These are phyloP conservation scores for Pristionchus exspectatus DNA, from an alignment of 2,888 invertebrate genomes.

Conservation along the genomic window DNA sequence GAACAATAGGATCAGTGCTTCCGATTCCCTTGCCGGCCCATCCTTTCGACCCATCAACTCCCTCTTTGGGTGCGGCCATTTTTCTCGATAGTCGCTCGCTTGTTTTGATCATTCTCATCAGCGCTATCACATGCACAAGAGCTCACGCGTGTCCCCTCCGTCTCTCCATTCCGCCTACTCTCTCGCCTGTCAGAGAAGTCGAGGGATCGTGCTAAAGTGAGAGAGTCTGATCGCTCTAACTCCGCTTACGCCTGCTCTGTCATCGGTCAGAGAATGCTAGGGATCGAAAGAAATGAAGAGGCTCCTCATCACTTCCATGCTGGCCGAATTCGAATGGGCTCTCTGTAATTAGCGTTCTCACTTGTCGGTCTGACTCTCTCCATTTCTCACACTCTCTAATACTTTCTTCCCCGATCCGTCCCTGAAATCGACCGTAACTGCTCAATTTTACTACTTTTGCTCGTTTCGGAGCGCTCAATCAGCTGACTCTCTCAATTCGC, in stretches of 20 bases:
- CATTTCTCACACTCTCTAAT: not conserved
- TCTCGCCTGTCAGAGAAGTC: not conserved
- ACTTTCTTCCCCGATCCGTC: not conserved
- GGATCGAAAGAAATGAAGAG: no score
- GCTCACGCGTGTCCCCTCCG: not conserved
- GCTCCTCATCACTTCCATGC: no score
- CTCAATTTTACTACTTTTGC: not conserved
- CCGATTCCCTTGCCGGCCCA: no score
- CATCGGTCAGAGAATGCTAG: not conserved
- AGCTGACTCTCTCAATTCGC: no score
- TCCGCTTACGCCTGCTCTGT: not conserved
- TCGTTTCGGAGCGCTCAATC: not conserved
- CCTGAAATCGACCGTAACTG: not conserved
- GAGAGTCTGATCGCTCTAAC: not conserved
- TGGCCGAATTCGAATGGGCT: no score
- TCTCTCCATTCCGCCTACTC: not conserved
- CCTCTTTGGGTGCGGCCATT: not conserved
- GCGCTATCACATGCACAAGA: not conserved
- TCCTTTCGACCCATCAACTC: no score
- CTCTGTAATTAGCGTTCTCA: no score
- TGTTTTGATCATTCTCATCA: conserved; percentile 1
- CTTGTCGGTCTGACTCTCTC: not conserved
- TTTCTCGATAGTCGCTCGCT: not conserved
- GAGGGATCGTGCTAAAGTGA: not conserved
- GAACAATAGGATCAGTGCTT: no score